phyloP scores from a whole-genome alignment of 1,140 invertebrate genomes.

The Cyclargus thomasi region DNA sequence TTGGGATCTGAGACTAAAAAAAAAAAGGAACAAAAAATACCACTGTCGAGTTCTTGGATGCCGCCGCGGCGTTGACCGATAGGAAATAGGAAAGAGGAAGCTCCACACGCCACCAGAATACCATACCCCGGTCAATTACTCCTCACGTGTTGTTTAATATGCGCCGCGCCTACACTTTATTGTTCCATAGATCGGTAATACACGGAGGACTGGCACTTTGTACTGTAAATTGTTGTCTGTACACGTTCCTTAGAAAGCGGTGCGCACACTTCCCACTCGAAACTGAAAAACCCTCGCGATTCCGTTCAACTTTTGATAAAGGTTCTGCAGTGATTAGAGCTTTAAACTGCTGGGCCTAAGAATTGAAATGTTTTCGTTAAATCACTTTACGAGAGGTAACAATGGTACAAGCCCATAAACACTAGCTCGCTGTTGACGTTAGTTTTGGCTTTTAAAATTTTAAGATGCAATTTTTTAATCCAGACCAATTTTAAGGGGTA shows the following conservation, averaged over 20 bases:
- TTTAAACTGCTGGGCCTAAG: too few species aligned
- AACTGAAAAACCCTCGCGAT: background rate
- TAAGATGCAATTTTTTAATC: too few species aligned
- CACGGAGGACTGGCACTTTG: constrained; percentile 68
- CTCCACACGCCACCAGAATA: constrained; percentile 66
- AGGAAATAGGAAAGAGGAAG: constrained; percentile 74
- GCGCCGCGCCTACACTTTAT: constrained; percentile 60
- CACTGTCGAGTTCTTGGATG: constrained; percentile 5
- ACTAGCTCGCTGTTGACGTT: too few species aligned
- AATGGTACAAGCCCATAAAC: too few species aligned
- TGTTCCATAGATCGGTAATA: constrained; percentile 73
- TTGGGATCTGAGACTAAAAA: background rate
- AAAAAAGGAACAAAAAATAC: background rate
- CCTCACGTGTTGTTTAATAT: constrained; percentile 63
- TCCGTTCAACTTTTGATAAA: too few species aligned
- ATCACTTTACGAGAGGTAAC: too few species aligned
- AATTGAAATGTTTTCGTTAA: too few species aligned
- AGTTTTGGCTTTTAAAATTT: too few species aligned
- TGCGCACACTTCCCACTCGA: background rate
- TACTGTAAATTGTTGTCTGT: constrained; percentile 69
- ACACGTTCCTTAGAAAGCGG: constrained; percentile 54
- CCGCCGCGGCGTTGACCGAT: constrained; percentile 56
- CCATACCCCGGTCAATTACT: constrained; percentile 72
- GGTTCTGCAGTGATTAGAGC: too few species aligned
- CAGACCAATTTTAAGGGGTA: too few species aligned